Percentiles rank a stretch among this genome's conserved stretches.
Evolutionary conservation across 1,140 invertebrate genomes (phyloP).

Genomic region (Musca domestica): DNA sequence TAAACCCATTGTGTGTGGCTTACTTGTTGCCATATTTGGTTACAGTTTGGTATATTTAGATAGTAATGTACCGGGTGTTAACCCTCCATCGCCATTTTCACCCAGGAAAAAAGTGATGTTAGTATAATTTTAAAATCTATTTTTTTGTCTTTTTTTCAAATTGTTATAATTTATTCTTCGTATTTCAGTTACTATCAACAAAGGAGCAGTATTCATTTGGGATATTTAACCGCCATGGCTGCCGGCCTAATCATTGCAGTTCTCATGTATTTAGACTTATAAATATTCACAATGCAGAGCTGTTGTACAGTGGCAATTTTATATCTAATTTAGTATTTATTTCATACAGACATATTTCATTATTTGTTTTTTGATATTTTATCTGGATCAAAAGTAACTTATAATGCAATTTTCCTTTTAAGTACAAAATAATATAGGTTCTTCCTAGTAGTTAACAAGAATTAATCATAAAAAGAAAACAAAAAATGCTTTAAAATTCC

Average conservation of each 20-base stretch:
- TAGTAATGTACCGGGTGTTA: constrained; percentile 55
- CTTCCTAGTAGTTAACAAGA: not conserved
- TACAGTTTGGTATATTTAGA: constrained; percentile 57
- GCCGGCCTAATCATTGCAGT: constrained; percentile 34
- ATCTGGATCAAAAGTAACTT: too few relatives aligned
- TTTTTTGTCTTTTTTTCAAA: not conserved
- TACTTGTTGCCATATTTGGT: constrained; percentile 46
- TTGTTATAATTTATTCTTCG: constrained; percentile 1
- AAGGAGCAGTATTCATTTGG: constrained; percentile 33
- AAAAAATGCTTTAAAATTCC: constrained; percentile 9
- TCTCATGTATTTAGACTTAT: constrained; percentile 32
- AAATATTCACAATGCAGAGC: constrained; percentile 10
- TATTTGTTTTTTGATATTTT: too few relatives aligned
- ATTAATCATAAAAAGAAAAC: too few relatives aligned
- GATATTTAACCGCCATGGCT: constrained; percentile 38
- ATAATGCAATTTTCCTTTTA: not conserved
- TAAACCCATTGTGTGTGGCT: constrained; percentile 41
- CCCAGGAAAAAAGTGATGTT: constrained; percentile 43
- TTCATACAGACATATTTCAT: too few relatives aligned
- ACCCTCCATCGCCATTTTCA: constrained; percentile 56
- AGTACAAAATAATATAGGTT: constrained; percentile 20
- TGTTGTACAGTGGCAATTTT: not conserved
- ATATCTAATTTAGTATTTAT: too few relatives aligned
- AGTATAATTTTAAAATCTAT: constrained; percentile 24
- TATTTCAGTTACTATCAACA: constrained; percentile 32